Conservation (phyloP, 23 tunicate genomes). For the Phallusia fumigata region DNA sequence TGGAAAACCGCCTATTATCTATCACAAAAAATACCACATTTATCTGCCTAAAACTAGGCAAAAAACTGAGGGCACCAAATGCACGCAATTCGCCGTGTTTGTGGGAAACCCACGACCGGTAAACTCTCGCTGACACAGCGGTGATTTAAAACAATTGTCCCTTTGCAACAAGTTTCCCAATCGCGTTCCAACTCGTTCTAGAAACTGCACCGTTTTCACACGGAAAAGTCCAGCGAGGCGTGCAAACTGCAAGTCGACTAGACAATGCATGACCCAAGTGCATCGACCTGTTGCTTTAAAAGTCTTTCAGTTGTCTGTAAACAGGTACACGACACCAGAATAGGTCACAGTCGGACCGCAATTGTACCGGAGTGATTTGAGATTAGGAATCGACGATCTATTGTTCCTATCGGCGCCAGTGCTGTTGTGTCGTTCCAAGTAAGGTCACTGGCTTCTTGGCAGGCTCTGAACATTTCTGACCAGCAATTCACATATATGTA, state of each 20-base stretch:
- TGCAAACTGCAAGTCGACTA: not conserved
- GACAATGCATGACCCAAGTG: not conserved
- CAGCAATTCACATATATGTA: slow-evolving; percentile 5
- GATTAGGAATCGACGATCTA: not conserved
- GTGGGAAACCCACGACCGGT: not conserved
- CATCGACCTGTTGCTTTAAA: not conserved
- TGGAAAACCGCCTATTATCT: too few species aligned
- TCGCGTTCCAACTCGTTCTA: not conserved
- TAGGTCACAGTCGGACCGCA: not conserved
- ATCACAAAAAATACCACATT: too few species aligned
- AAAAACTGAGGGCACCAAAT: not conserved
- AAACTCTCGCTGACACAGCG: not conserved
- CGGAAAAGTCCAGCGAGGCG: not conserved
- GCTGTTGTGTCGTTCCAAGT: not conserved
- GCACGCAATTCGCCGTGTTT: not conserved
- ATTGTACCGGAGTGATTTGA: not conserved
- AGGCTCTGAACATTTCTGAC: not conserved
- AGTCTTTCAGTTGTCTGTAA: not conserved
- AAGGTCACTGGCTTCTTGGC: not conserved
- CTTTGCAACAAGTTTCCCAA: not conserved
- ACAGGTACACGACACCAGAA: not conserved
- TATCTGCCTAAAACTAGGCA: too few species aligned
- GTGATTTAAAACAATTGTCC: too few species aligned
- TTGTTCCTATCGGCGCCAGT: not conserved
- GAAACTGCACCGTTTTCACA: not conserved